Evolutionary conservation across 1,140 invertebrate genomes (phyloP).

Genomic region (Zophobas morio): DNA sequence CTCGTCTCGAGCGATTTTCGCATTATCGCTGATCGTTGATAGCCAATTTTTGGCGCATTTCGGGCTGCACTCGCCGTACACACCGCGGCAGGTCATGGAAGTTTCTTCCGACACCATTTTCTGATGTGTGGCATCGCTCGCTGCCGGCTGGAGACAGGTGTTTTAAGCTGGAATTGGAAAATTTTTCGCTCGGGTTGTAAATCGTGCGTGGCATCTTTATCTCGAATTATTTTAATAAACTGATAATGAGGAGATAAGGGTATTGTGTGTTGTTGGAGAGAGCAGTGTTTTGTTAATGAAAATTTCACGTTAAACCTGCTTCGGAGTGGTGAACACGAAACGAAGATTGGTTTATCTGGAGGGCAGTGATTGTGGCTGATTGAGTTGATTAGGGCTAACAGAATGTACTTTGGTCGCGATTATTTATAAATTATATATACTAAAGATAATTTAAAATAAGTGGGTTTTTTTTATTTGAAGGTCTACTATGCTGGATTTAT

Average conservation of each 20-base stretch:
- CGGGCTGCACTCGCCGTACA: background rate
- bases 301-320: too few relatives aligned
- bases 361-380: too few relatives aligned
- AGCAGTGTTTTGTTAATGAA: too few relatives aligned
- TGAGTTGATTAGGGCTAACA: too few relatives aligned
- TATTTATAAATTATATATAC: too few relatives aligned
- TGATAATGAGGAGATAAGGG: conserved; percentile 1
- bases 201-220: conserved; percentile 3
- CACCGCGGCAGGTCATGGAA: conserved; percentile 4
- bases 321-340: too few relatives aligned
- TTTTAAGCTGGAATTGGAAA: conserved; percentile 7
- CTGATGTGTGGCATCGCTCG: background rate
- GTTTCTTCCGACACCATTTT: conserved; percentile 45
- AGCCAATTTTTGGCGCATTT: conserved; percentile 34
- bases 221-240: conserved; percentile 4
- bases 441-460: too few relatives aligned
- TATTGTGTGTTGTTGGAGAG: background rate
- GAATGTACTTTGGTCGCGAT: too few relatives aligned
- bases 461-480: too few relatives aligned
- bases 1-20: background rate
- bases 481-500: too few relatives aligned
- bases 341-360: too few relatives aligned
- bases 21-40: conserved; percentile 33
- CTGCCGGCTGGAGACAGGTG: background rate
- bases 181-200: background rate